A percentile compares a stretch with the other conserved stretches of the same genome.
Evolutionary conservation across 2,888 invertebrate species (phyloP).

Genomic region (Hedya salicella): DNA sequence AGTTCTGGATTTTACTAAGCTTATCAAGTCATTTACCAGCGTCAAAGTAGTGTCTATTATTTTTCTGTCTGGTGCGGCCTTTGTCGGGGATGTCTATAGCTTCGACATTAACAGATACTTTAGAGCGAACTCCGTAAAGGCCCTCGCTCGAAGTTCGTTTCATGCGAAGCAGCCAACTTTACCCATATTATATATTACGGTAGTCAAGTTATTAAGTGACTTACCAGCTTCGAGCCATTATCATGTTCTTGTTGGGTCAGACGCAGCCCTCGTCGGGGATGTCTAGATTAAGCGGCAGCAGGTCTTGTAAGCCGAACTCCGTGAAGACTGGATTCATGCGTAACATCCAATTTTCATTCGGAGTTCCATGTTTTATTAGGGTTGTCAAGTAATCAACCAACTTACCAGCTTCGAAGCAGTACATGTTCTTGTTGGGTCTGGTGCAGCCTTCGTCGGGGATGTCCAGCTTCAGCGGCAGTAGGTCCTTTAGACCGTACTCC

Average conservation of each 20-base stretch:
- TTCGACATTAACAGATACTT: too few relatives aligned
- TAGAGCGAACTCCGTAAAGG: too few relatives aligned
- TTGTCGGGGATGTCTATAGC: too few relatives aligned
- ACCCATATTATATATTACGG: too few relatives aligned
- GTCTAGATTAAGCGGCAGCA: conserved; percentile 94
- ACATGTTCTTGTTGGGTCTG: conserved; percentile 94
- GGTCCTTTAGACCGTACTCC: conserved; percentile 94
- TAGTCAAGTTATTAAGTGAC: conserved; percentile 46
- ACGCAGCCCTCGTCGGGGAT: conserved; percentile 97
- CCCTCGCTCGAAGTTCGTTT: too few relatives aligned
- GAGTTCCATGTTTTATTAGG: too few relatives aligned
- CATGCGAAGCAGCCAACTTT: too few relatives aligned
- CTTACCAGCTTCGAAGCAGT: conserved; percentile 95
- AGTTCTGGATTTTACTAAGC: conserved; percentile 88
- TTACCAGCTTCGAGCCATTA: conserved; percentile 96
- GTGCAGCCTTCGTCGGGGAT: conserved; percentile 97
- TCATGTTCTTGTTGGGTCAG: conserved; percentile 94
- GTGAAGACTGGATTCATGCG: conserved; percentile 96
- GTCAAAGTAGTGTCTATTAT: too few relatives aligned
- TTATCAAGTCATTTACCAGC: too few relatives aligned
- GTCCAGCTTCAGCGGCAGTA: conserved; percentile 94
- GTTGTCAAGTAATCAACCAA: conserved; percentile 20
- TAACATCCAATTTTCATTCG: too few relatives aligned
- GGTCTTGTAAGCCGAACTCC: conserved; percentile 94
- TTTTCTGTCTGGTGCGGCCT: too few relatives aligned